phyloP scores from a whole-genome alignment of 2,888 invertebrate species.

The Ceramica pisi region DNA sequence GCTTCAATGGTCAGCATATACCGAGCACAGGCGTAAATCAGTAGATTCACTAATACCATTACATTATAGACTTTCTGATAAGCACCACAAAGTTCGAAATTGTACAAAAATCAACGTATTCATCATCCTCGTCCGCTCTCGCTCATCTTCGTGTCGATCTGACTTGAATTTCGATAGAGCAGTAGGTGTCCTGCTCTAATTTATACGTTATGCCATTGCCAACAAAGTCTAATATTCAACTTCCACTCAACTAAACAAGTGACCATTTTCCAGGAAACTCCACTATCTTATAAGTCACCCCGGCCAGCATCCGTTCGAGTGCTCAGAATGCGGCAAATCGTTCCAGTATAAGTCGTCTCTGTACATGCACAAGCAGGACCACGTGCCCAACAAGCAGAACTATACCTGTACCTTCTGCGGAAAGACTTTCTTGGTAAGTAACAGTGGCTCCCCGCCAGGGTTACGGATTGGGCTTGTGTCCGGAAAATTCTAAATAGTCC shows the following conservation, averaged over 20 bases:
- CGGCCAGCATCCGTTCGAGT: conserved; percentile 88
- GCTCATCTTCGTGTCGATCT: too few relatives aligned
- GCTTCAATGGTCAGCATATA: not conserved
- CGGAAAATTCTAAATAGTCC: too few relatives aligned
- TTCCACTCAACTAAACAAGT: not conserved
- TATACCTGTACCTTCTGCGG: conserved; percentile 87
- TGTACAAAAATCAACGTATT: too few relatives aligned
- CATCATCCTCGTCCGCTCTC: too few relatives aligned
- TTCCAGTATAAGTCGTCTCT: conserved; percentile 91
- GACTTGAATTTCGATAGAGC: too few relatives aligned
- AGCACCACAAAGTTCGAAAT: too few relatives aligned
- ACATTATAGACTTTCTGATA: too few relatives aligned
- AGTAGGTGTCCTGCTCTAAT: too few relatives aligned
- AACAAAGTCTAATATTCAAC: not conserved
- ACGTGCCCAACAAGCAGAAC: conserved; percentile 82
- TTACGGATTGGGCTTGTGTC: too few relatives aligned
- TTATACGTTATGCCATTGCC: not conserved
- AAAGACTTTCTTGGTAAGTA: conserved; percentile 87
- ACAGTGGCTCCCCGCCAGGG: too few relatives aligned
- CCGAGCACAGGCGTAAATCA: too few relatives aligned
- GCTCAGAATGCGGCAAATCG: conserved; percentile 89
- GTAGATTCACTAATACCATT: too few relatives aligned
- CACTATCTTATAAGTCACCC: conserved; percentile 89
- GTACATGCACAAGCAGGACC: conserved; percentile 89
- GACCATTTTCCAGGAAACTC: conserved; percentile 81